Percentiles rank a stretch among this genome's conserved stretches.
These are phyloP conservation scores for Drosophila punjabiensis DNA, from an alignment of 1,140 invertebrate species.

Conservation along the genomic window DNA sequence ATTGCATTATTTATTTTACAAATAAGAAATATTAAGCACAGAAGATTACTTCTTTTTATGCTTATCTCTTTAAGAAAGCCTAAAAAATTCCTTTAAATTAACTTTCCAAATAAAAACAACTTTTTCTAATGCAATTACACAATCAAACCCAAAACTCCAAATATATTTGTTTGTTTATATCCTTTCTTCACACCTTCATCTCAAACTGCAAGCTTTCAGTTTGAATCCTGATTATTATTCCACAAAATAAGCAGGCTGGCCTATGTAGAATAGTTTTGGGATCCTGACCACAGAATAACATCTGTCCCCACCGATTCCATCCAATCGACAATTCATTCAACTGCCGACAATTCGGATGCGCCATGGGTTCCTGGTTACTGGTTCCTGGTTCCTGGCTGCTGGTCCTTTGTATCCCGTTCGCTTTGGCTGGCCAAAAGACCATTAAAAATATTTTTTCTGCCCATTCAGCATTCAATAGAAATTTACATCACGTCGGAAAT, in stretches of 20 bases:
- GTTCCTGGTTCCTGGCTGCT: not conserved
- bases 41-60: too few relatives aligned
- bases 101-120: not conserved
- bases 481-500: slow-evolving; percentile 80
- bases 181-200: not conserved
- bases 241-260: slow-evolving; percentile 26
- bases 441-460: slow-evolving; percentile 82
- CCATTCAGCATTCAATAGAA: slow-evolving; percentile 83
- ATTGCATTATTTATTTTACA: not conserved
- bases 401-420: slow-evolving; percentile 31
- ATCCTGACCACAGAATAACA: slow-evolving; percentile 25
- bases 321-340: slow-evolving; percentile 56
- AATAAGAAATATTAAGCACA: too few relatives aligned
- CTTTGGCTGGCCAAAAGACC: slow-evolving; percentile 63
- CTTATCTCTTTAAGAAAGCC: not conserved
- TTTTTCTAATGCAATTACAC: slow-evolving; percentile 8
- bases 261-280: slow-evolving; percentile 30
- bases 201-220: slow-evolving; percentile 39
- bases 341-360: slow-evolving; percentile 57
- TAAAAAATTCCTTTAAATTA: not conserved
- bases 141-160: not conserved
- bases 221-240: slow-evolving; percentile 39
- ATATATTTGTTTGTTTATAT: slow-evolving; percentile 8
- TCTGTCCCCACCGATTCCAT: slow-evolving; percentile 18
- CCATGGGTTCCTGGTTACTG: slow-evolving; percentile 12